Conservation (phyloP, 2,797 vertebrate genomes). For the Trichosurus vulpecula region DNA sequence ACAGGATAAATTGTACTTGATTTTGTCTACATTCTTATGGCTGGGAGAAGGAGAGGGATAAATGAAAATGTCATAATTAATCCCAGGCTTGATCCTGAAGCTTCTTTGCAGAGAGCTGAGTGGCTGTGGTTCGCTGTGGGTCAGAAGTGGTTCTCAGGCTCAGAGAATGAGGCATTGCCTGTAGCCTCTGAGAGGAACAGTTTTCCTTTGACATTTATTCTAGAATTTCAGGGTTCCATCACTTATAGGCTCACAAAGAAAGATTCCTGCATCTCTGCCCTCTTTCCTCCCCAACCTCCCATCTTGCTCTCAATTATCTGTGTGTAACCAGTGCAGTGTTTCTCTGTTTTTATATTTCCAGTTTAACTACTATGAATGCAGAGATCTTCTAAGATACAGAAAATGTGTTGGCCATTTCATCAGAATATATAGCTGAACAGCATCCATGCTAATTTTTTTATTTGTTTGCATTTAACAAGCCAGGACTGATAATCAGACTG, state of each 20-base stretch:
- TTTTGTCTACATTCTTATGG: conserved; percentile 27
- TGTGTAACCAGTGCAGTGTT: conserved; percentile 36
- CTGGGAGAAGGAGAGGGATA: conserved; percentile 35
- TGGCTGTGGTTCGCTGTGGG: conserved; percentile 52
- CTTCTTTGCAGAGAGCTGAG: conserved; percentile 1
- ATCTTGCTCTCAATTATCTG: conserved; percentile 64
- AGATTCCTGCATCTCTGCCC: conserved; percentile 26
- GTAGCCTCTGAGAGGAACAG: conserved; percentile 24
- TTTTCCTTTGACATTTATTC: conserved; percentile 19
- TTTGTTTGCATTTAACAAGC: conserved; percentile 69
- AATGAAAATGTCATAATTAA: conserved; percentile 37
- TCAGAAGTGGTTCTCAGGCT: conserved; percentile 25
- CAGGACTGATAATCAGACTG: conserved; percentile 52
- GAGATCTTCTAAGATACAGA: conserved; percentile 65
- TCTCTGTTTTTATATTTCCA: conserved; percentile 63
- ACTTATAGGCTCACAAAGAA: conserved; percentile 61
- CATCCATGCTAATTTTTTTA: conserved; percentile 60
- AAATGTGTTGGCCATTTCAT: conserved; percentile 65
- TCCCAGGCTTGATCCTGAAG: conserved; percentile 42
- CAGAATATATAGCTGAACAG: conserved; percentile 65
- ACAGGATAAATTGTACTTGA: neutral
- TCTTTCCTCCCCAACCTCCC: neutral
- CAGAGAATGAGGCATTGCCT: conserved; percentile 15
- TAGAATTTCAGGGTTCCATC: conserved; percentile 7
- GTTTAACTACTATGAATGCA: conserved; percentile 61